phyloP scores from a whole-genome alignment of 2,888 invertebrate species.

The Podabrus alpinus region DNA sequence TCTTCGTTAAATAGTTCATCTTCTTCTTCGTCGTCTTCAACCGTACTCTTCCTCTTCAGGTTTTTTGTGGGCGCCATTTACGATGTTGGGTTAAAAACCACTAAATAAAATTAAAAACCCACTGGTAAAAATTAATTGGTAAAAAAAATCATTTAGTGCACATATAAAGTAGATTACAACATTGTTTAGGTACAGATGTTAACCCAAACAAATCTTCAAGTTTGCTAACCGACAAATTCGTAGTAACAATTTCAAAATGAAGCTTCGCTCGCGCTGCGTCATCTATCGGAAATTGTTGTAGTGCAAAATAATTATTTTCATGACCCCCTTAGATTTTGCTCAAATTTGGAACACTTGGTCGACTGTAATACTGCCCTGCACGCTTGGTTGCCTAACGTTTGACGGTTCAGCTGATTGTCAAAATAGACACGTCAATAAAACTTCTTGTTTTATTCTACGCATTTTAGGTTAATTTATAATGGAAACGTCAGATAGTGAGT shows the following conservation, averaged over 20 bases:
- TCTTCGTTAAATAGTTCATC: constrained; percentile 30
- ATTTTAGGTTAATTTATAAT: constrained; percentile 51
- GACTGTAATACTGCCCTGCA: background rate
- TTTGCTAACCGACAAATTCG: background rate
- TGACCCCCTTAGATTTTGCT: no score
- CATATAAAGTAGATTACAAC: background rate
- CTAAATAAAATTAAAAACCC: no score
- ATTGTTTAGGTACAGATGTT: background rate
- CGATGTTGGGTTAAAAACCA: background rate
- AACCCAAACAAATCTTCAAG: background rate
- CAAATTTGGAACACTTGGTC: no score
- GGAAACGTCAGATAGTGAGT: constrained; percentile 76
- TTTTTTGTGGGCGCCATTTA: background rate
- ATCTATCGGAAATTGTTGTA: background rate
- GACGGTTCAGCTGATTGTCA: background rate
- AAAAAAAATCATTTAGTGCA: no score
- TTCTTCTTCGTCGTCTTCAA: background rate
- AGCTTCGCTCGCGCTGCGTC: background rate
- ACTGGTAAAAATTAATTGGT: no score
- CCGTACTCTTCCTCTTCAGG: background rate
- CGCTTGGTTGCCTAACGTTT: background rate
- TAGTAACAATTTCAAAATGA: background rate
- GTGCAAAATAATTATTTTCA: no score
- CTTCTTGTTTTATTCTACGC: background rate
- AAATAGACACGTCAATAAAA: background rate